Conservation (phyloP, 2,797 vertebrate species). For the Tangara arthus region DNA sequence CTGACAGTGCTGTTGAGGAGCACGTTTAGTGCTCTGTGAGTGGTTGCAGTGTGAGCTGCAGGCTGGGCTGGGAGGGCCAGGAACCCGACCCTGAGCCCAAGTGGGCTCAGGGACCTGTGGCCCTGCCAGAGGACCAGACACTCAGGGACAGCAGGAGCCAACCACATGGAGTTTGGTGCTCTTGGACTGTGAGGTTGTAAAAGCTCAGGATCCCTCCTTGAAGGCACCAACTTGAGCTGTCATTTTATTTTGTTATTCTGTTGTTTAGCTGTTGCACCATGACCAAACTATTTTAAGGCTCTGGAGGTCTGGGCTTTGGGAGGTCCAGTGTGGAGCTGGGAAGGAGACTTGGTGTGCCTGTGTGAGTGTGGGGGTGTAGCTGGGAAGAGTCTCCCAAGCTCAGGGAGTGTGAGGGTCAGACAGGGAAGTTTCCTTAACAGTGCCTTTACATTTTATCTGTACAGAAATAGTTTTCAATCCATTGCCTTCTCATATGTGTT, state of each 20-base stretch:
- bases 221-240: not conserved
- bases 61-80: not conserved
- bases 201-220: not conserved
- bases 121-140: fast-evolving
- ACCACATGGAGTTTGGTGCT: fast-evolving
- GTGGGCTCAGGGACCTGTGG: fast-evolving
- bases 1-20: not conserved
- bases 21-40: fast-evolving
- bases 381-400: not conserved
- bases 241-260: not conserved
- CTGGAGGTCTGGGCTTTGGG: not conserved
- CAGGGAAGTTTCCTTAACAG: not conserved
- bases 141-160: not conserved
- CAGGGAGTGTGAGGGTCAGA: not conserved
- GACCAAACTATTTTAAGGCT: not conserved
- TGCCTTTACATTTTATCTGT: not conserved
- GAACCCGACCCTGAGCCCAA: not conserved
- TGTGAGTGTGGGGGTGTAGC: not conserved
- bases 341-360: not conserved
- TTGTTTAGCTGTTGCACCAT: not conserved
- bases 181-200: not conserved
- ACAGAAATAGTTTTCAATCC: not conserved
- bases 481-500: not conserved
- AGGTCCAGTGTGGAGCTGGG: not conserved
- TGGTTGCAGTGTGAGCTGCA: not conserved